These are phyloP conservation scores for Ptychoptera albimana DNA, from an alignment of 2,888 invertebrate genomes.

Conservation along the genomic window DNA sequence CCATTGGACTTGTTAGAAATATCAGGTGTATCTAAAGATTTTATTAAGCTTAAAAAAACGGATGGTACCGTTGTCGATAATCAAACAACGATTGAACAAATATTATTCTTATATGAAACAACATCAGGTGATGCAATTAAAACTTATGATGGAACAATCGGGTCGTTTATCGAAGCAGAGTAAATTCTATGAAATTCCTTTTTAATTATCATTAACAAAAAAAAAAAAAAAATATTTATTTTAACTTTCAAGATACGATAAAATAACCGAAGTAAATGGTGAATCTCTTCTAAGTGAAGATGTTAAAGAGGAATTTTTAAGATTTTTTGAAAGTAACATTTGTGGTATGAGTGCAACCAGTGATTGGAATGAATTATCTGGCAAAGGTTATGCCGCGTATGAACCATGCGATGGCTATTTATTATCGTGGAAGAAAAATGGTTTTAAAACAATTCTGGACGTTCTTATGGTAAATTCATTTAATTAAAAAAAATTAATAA, in stretches of 20 bases:
- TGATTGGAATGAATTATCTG: slow-evolving; percentile 37
- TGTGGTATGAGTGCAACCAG: slow-evolving; percentile 18
- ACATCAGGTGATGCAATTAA: slow-evolving; percentile 13
- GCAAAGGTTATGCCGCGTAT: slow-evolving; percentile 43
- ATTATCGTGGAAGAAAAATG: slow-evolving; percentile 55
- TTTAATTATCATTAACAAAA: too few species aligned
- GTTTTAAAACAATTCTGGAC: slow-evolving; percentile 49
- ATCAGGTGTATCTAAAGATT: too few species aligned
- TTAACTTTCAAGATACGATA: too few species aligned
- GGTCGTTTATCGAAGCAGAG: slow-evolving; percentile 6
- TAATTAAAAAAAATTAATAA: too few species aligned
- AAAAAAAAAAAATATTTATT: too few species aligned
- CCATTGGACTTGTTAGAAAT: slow-evolving; percentile 8
- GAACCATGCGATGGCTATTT: slow-evolving; percentile 53
- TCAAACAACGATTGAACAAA: too few species aligned
- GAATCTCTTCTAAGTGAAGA: too few species aligned
- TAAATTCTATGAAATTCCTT: slow-evolving; percentile 1
- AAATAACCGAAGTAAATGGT: too few species aligned
- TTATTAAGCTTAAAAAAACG: too few species aligned
- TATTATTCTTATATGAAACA: too few species aligned
- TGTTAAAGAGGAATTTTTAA: slow-evolving; percentile 22
- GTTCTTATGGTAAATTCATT: slow-evolving; percentile 42
- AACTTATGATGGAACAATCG: slow-evolving; percentile 6
- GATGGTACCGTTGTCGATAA: too few species aligned
- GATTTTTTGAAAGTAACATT: slow-evolving; percentile 33